Evolutionary conservation across 1,140 invertebrate genomes (phyloP), one percentile per base, ranked within the genome.

Genomic region (Forficula auricularia): DNA sequence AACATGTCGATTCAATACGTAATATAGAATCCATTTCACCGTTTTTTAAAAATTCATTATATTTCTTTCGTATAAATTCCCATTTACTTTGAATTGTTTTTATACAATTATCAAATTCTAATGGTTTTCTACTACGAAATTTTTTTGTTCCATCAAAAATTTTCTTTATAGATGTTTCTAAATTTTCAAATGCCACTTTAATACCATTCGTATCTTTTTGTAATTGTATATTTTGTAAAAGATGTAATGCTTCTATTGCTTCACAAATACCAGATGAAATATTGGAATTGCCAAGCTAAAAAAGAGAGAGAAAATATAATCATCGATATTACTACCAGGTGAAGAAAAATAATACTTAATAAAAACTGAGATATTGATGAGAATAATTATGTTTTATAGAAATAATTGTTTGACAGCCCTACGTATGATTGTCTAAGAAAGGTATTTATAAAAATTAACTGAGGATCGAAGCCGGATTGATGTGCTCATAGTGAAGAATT

Each of bases 1-100:
- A 58, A 10, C 64, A 62, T 49, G 68, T 77, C 4, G 67, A 75
- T 60, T 77, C 70, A 36, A 78, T 71, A 56, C 77, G 59, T 47
- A 76, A 53, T 4, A 77, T 57, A 3, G 68, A 63, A 48, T 76
- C 71, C 1, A 64, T 57, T 35, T 73, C 72, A 46, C 59, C 57
- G 12, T 58, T 67, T 50, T 75, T 77, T 0, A 77, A 53, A 39
- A 73, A 66, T 45, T 78, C 75, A 1, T 57, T 46, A 50, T 77
- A 79, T 57, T 77, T 76, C 52, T 71, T 76, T n/a, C 65, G 60
- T 0, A 78, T 61, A 27, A 70, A 66, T 13, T 77, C 76, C 76
- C 76, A 79, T 50, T 73, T 72, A 0, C 59, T 59, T 20, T 66
- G 62, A 19, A 78, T 59, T 31, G 72, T 67, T 44, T 75, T 74